Evolutionary conservation across 2,888 invertebrate genomes (phyloP).

Genomic region (Agriopis marginaria): DNA sequence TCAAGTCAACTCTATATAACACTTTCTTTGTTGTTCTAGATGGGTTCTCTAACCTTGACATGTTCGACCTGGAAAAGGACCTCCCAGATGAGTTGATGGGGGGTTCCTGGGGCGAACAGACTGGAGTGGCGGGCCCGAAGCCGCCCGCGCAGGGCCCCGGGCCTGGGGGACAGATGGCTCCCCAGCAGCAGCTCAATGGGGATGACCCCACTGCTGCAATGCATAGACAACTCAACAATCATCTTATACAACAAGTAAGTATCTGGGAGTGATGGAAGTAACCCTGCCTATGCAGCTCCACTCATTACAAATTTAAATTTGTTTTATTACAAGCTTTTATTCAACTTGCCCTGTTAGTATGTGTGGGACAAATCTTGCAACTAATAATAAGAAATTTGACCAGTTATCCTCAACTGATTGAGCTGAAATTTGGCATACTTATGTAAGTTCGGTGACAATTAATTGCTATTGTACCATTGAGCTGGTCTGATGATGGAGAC

Average conservation of each 20-base stretch:
- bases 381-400: no score
- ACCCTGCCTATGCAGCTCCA: neutral
- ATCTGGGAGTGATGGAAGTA: constrained; percentile 61
- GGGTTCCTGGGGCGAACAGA: constrained; percentile 91
- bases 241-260: constrained; percentile 89
- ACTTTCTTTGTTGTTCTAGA: constrained; percentile 81
- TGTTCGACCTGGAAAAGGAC: constrained; percentile 96
- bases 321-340: no score
- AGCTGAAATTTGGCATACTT: no score
- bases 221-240: constrained; percentile 88
- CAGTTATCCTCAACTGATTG: no score
- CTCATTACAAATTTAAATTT: neutral
- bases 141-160: constrained; percentile 94
- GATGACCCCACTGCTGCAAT: constrained; percentile 88
- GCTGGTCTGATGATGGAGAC: no score
- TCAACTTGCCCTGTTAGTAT: no score
- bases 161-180: constrained; percentile 88
- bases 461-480: no score
- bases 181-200: constrained; percentile 89
- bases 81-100: constrained; percentile 96
- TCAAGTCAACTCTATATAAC: neutral
- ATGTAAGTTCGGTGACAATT: no score
- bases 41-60: constrained; percentile 93
- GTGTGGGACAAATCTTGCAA: no score
- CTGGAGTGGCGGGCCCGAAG: constrained; percentile 88